Evolutionary conservation across 2,888 invertebrate species (phyloP), one percentile per base, ranked within the genome.

Genomic region (Sisyra nigra): DNA sequence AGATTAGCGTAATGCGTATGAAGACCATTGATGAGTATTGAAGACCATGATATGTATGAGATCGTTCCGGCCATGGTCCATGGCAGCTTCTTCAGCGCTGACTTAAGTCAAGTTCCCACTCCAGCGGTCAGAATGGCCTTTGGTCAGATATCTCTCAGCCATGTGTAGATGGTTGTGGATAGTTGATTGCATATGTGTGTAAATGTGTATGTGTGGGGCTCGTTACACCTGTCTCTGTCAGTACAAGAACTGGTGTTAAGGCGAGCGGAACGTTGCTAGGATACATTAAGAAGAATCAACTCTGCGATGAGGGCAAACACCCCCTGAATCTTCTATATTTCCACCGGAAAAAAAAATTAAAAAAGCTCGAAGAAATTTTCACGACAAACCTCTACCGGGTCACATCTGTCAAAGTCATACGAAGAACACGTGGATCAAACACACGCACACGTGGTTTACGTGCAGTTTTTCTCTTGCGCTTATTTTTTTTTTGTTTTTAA

Each of bases 141-240:
- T 15, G 15, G 11, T 14, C 35, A 15, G 8, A 14, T 17, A 35
- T 35, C 14, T 35, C 14, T 35, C 15, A 15, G 35, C 17, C 24
- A 24, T 24, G 24, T 24, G 24, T 24, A 24, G 13, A 40, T 40
- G 29, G 11, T 13, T 40, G 29, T 29, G 31, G 13, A 18, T 41
- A 31, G 13, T 30, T 30, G 32, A 30, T n/a, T 31, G 31, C 13
- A 24, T 29, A 29, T 40, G 40, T 29, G 11, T 30, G 41, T 31
- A 11, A 14, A 41, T 41, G 41, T 41, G 34, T 32, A 33, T 41
- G 33, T 34, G 19, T 17, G 13, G 34, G 15, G 34, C 15, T 14
- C 15, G 34, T 34, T 13, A 14, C 14, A 14, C 15, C 14, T 34
- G 14, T 34, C 34, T 34, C 34, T 34, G 14, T 34, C 34, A 34